Conservation (phyloP, 2,113 vertebrate genomes). For the Zingel zingel region DNA sequence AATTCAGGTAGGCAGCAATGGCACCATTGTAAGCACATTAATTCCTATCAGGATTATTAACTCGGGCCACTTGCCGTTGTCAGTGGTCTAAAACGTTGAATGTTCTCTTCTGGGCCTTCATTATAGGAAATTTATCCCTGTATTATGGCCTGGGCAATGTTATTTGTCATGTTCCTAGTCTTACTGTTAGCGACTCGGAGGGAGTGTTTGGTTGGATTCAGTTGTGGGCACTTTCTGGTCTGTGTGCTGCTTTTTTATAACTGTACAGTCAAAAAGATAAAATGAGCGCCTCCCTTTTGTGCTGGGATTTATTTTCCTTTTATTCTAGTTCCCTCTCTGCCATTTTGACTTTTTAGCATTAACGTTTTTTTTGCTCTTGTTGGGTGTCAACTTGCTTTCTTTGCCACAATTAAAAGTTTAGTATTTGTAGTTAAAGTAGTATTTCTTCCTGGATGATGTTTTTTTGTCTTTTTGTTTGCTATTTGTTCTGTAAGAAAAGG, state of each 20-base stretch:
- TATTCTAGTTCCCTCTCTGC: conserved; percentile 22
- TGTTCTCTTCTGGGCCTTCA: conserved; percentile 54
- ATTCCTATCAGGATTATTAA: conserved; percentile 77
- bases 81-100: conserved; percentile 52
- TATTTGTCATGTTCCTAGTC: conserved; percentile 72
- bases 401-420: conserved; percentile 34
- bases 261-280: conserved; percentile 51
- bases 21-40: conserved; percentile 71
- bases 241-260: conserved; percentile 42
- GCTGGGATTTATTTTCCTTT: conserved; percentile 51
- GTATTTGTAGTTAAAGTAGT: too few relatives aligned
- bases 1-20: conserved; percentile 74
- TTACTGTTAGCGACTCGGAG: conserved; percentile 55
- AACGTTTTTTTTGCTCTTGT: conserved; percentile 31
- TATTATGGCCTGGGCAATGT: conserved; percentile 59
- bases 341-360: conserved; percentile 38
- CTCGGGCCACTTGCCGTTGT: conserved; percentile 60
- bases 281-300: conserved; percentile 52
- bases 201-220: conserved; percentile 67
- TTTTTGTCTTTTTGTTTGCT: background rate
- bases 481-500: conserved; percentile 14
- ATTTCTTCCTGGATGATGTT: background rate
- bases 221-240: conserved; percentile 52
- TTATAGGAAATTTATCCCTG: conserved; percentile 64
- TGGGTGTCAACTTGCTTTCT: conserved; percentile 35